Evolutionary conservation across 2,888 invertebrate genomes (phyloP).

Genomic region (Ectemnius continuus): DNA sequence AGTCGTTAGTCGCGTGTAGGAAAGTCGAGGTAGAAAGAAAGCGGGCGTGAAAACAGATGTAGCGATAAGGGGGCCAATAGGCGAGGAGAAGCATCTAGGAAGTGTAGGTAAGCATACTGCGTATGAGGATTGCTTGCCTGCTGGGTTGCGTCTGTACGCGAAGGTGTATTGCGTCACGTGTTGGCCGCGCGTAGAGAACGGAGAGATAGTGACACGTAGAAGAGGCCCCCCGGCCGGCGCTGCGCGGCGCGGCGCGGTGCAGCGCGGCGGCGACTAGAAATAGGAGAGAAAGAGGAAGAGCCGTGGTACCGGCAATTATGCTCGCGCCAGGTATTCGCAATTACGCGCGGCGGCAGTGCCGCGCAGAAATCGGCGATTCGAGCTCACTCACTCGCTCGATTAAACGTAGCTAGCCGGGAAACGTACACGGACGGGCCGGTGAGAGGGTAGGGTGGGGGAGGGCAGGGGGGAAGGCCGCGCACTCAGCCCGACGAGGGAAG

Average conservation of each 20-base stretch:
- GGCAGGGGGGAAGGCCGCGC: conserved; percentile 32
- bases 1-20: neutral
- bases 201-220: conserved; percentile 17
- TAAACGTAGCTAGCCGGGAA: conserved; percentile 32
- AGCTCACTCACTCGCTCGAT: conserved; percentile 47
- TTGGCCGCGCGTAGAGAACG: neutral
- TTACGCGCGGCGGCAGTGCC: conserved; percentile 61
- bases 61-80: conserved; percentile 8
- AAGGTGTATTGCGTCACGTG: neutral
- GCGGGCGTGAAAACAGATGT: neutral
- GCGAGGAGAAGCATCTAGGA: conserved; percentile 11
- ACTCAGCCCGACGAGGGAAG: conserved; percentile 34
- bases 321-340: conserved; percentile 63
- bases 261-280: conserved; percentile 24
- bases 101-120: neutral
- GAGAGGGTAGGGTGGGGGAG: no score
- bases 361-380: conserved; percentile 62
- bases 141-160: conserved; percentile 3
- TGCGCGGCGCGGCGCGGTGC: no score
- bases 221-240: neutral
- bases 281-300: conserved; percentile 36
- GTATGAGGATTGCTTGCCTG: conserved; percentile 4
- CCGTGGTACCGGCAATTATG: conserved; percentile 59
- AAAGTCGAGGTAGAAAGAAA: neutral
- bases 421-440: no score